Conservation (phyloP, 2,888 invertebrate genomes). For the Pristionchus fissidentatus region DNA sequence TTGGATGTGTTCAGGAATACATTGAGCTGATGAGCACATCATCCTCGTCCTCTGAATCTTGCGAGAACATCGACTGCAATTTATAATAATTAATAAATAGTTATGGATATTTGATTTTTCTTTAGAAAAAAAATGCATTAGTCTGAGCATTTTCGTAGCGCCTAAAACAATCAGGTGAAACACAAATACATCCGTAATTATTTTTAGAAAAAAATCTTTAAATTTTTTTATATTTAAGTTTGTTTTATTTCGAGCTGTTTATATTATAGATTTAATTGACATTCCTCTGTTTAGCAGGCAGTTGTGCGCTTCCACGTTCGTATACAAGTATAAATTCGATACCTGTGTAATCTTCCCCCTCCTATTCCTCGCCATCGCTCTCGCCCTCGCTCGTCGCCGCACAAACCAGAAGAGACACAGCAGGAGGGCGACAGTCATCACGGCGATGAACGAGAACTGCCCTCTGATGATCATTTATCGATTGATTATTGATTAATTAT, state of each 20-base stretch:
- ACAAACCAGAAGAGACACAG: conserved; percentile 41
- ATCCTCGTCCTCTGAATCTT: conserved; percentile 71
- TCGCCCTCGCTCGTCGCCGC: conserved; percentile 14
- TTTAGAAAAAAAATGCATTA: too few species aligned
- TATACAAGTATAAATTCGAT: too few species aligned
- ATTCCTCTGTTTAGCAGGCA: too few species aligned
- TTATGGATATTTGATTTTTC: neutral
- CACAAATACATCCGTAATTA: too few species aligned
- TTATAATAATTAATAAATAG: neutral
- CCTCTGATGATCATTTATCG: neutral
- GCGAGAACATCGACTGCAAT: conserved; percentile 52
- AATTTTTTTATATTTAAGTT: neutral
- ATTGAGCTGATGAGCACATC: conserved; percentile 72
- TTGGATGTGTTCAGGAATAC: conserved; percentile 62
- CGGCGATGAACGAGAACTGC: conserved; percentile 25
- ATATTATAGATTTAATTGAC: too few species aligned
- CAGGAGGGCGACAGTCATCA: neutral
- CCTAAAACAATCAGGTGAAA: too few species aligned
- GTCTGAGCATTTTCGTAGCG: too few species aligned
- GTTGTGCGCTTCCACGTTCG: too few species aligned
- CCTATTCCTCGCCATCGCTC: conserved; percentile 30
- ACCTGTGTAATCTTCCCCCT: conserved; percentile 47
- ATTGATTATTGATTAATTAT: too few species aligned
- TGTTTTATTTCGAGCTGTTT: neutral
- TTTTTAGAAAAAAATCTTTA: neutral